These are phyloP conservation scores for Anhinga anhinga DNA, from an alignment of 2,113 vertebrate genomes.

Conservation along the genomic window DNA sequence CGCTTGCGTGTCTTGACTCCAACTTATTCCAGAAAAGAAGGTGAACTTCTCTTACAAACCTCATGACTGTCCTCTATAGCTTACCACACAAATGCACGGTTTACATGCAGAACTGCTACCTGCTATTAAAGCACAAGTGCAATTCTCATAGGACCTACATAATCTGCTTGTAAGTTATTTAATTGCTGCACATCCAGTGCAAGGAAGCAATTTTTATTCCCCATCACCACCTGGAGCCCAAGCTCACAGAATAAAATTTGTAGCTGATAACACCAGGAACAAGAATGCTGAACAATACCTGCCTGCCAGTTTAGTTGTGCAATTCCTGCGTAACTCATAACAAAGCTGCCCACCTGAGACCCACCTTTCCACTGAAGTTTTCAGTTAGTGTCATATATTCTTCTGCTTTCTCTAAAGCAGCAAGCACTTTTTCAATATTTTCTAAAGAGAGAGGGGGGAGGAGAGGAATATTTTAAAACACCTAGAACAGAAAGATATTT, in stretches of 20 bases:
- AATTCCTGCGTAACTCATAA: rapidly evolving
- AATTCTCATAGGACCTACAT: not conserved
- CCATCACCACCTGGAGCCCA: not conserved
- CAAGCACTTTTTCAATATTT: slow-evolving; percentile 81
- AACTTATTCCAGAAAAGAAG: not conserved
- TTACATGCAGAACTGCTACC: not conserved
- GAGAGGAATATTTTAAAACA: not conserved
- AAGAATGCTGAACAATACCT: not conserved
- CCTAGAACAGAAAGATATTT: not conserved
- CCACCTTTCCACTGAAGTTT: slow-evolving; percentile 87
- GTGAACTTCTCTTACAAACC: not conserved
- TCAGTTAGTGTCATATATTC: slow-evolving; percentile 83
- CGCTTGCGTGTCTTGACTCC: not conserved
- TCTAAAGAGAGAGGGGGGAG: not conserved
- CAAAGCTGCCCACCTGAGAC: not conserved
- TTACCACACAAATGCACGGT: not conserved
- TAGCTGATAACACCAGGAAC: not conserved
- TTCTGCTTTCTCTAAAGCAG: slow-evolving; percentile 87
- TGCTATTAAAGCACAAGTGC: not conserved
- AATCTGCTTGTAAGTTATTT: not conserved
- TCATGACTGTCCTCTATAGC: not conserved
- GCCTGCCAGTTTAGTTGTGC: not conserved
- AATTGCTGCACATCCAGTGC: not conserved
- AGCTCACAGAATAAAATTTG: not conserved
- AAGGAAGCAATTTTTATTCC: not conserved